Evolutionary conservation across 2,113 vertebrate species (phyloP).

Genomic region (Neodontobutis hainanensis): DNA sequence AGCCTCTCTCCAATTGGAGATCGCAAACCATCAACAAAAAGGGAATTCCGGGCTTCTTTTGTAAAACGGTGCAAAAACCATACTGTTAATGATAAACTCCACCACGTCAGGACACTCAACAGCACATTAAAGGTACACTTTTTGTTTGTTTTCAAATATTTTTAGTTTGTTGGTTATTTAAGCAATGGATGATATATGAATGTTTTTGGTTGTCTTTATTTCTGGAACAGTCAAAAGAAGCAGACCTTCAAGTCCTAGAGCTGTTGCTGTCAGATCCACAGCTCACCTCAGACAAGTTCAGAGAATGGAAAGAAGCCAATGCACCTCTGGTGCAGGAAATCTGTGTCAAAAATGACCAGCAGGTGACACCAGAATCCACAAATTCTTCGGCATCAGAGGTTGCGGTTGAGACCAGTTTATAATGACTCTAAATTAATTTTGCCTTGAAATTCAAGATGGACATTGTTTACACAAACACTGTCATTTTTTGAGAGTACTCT

Average conservation of each 20-base stretch:
- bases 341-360: slow-evolving; percentile 67
- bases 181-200: not conserved
- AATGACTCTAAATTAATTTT: slow-evolving; percentile 32
- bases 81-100: slow-evolving; percentile 90
- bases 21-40: slow-evolving; percentile 89
- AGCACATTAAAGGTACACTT: slow-evolving; percentile 92
- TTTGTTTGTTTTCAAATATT: not conserved
- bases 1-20: slow-evolving; percentile 93
- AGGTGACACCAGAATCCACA: slow-evolving; percentile 54
- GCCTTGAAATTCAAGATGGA: slow-evolving; percentile 25
- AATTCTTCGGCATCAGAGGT: slow-evolving; percentile 35
- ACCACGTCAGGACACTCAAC: slow-evolving; percentile 90
- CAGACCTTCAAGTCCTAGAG: slow-evolving; percentile 89
- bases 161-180: not conserved
- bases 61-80: slow-evolving; percentile 94
- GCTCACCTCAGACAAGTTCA: slow-evolving; percentile 87
- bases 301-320: slow-evolving; percentile 90
- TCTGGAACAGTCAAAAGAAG: slow-evolving; percentile 87
- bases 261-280: slow-evolving; percentile 84
- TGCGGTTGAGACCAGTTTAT: slow-evolving; percentile 74
- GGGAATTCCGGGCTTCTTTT: slow-evolving; percentile 93
- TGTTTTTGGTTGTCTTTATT: not conserved
- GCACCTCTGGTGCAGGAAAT: slow-evolving; percentile 87
- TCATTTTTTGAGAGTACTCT: slow-evolving; percentile 26
- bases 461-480: slow-evolving; percentile 27